phyloP scores from a whole-genome alignment of 2,888 invertebrate genomes.

The Tenodera sinensis region DNA sequence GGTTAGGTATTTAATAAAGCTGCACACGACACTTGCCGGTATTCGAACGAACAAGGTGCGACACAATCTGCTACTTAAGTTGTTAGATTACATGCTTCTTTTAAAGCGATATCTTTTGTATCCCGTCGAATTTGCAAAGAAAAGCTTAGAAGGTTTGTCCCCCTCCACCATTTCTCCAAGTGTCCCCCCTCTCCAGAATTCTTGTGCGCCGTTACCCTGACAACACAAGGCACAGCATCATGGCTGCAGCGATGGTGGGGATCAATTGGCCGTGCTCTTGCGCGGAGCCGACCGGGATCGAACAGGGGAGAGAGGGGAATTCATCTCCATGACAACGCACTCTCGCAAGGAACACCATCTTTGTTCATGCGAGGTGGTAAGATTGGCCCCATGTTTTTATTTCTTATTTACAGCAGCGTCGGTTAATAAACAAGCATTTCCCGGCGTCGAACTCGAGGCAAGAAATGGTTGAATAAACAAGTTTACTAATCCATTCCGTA shows the following conservation, averaged over 20 bases:
- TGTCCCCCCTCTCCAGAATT: not conserved
- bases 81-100: not conserved
- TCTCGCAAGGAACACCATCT: not conserved
- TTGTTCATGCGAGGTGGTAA: not conserved
- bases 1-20: not conserved
- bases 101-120: conserved; percentile 10
- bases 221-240: conserved; percentile 3
- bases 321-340: not conserved
- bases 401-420: not conserved
- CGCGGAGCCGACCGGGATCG: conserved; percentile 4
- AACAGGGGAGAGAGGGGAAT: not conserved
- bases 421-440: not conserved
- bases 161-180: conserved; percentile 13
- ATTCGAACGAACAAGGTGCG: not conserved
- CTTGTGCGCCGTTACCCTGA: conserved; percentile 1
- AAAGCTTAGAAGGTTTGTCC: not conserved
- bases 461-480: too few relatives aligned
- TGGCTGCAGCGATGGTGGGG: conserved; percentile 12
- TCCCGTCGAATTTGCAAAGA: conserved; percentile 9
- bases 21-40: not conserved
- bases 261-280: not conserved
- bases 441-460: too few relatives aligned
- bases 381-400: not conserved
- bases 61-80: not conserved
- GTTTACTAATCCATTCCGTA: too few relatives aligned